These are phyloP conservation scores for Pseudachorutes palmiensis DNA, from an alignment of 1,140 invertebrate genomes.

Conservation along the genomic window DNA sequence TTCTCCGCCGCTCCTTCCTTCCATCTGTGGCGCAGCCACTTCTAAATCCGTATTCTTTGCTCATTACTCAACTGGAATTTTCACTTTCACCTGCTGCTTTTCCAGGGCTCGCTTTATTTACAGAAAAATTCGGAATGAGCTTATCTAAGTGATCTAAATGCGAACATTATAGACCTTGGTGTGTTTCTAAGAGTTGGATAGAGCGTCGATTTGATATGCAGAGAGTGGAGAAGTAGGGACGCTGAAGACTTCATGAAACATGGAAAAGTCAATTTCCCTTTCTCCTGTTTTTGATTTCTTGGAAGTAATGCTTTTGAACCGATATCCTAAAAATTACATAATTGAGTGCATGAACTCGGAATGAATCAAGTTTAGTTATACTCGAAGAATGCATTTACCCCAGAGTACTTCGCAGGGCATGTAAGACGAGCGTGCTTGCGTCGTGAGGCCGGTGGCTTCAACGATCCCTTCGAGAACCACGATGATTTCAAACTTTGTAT, in stretches of 20 bases:
- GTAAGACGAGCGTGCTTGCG: slow-evolving; percentile 76
- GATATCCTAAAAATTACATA: slow-evolving; percentile 48
- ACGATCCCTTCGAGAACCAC: slow-evolving; percentile 83
- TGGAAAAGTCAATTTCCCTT: slow-evolving; percentile 80
- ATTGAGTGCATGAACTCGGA: neutral
- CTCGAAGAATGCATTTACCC: slow-evolving; percentile 49
- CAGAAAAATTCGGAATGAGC: no score
- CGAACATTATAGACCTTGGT: no score
- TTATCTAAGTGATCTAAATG: no score
- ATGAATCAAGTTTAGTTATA: neutral
- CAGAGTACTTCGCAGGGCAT: slow-evolving; percentile 82
- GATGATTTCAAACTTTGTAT: slow-evolving; percentile 68
- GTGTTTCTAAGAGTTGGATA: slow-evolving; percentile 14
- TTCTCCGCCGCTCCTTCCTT: no score
- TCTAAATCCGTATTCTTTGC: no score
- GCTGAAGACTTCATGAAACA: slow-evolving; percentile 82
- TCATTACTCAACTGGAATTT: no score
- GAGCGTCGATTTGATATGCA: slow-evolving; percentile 38
- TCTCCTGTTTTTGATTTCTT: slow-evolving; percentile 77
- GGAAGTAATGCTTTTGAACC: slow-evolving; percentile 72
- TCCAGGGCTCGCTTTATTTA: no score
- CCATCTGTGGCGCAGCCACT: no score
- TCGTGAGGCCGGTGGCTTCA: slow-evolving; percentile 72
- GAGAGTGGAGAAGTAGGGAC: slow-evolving; percentile 58
- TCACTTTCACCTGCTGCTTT: no score